A percentile compares a stretch with the other conserved stretches of the same genome.
Conservation (phyloP, 2,888 invertebrate genomes). For the Phortica magna region DNA sequence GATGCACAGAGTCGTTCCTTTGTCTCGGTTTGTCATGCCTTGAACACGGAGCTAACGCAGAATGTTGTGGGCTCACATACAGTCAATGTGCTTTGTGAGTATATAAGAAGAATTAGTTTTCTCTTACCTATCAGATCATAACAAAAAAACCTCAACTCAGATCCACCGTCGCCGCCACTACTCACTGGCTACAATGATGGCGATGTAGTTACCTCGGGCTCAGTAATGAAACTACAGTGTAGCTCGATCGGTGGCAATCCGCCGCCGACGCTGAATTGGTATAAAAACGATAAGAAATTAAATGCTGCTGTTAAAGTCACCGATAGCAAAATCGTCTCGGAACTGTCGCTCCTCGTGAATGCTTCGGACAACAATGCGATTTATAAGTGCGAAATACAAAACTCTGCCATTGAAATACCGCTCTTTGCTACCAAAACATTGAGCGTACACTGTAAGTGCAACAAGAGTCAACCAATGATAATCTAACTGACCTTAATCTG, state of each 20-base stretch:
- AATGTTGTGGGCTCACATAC: constrained; percentile 75
- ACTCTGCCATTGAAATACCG: constrained; percentile 74
- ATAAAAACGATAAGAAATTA: constrained; percentile 74
- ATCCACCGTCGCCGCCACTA: constrained; percentile 71
- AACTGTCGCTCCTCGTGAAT: constrained; percentile 71
- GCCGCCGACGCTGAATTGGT: constrained; percentile 70
- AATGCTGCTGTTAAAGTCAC: constrained; percentile 67
- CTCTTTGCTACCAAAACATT: constrained; percentile 73
- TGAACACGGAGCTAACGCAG: constrained; percentile 73
- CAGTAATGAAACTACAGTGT: constrained; percentile 72
- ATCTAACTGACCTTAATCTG: neutral
- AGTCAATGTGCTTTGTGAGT: constrained; percentile 75
- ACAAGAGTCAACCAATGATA: neutral
- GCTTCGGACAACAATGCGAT: constrained; percentile 75
- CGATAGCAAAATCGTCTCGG: constrained; percentile 70
- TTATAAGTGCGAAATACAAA: constrained; percentile 75
- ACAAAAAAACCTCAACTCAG: constrained; percentile 45
- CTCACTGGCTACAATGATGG: constrained; percentile 74
- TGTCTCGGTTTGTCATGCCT: constrained; percentile 72
- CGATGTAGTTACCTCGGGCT: constrained; percentile 73
- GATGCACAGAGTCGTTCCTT: constrained; percentile 72
- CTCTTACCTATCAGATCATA: neutral
- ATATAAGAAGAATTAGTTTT: constrained; percentile 4
- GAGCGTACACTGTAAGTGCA: constrained; percentile 73
- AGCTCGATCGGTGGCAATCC: constrained; percentile 74